Evolutionary conservation across 2,888 invertebrate genomes (phyloP).

Genomic region (Drosophila histrio): DNA sequence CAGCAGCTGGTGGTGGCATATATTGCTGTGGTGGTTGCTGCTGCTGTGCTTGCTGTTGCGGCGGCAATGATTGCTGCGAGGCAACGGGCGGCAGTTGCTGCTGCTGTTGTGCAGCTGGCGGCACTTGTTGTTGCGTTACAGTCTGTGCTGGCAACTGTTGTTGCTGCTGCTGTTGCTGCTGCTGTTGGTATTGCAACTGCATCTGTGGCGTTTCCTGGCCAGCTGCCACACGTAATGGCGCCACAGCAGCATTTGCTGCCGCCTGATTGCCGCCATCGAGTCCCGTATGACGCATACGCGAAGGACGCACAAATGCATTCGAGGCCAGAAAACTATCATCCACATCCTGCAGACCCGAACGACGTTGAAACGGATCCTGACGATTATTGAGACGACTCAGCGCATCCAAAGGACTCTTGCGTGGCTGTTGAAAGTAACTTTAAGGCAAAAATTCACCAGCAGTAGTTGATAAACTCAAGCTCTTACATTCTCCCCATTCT

Average conservation of each 20-base stretch:
- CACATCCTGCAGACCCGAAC: constrained; percentile 81
- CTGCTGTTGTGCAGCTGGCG: constrained; percentile 11
- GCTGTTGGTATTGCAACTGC: constrained; percentile 18
- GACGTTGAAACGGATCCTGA: constrained; percentile 70
- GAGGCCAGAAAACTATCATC: constrained; percentile 75
- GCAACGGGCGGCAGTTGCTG: constrained; percentile 19
- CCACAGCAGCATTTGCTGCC: constrained; percentile 10
- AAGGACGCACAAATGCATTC: constrained; percentile 72
- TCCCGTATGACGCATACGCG: constrained; percentile 59
- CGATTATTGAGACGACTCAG: constrained; percentile 72
- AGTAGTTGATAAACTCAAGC: not conserved
- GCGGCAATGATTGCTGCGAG: constrained; percentile 30
- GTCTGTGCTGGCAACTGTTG: constrained; percentile 24
- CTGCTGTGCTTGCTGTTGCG: constrained; percentile 24
- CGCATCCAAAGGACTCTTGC: constrained; percentile 82
- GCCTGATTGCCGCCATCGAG: constrained; percentile 34
- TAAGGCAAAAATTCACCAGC: not conserved
- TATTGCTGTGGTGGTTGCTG: constrained; percentile 39
- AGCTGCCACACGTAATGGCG: constrained; percentile 42
- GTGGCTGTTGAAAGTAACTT: constrained; percentile 39
- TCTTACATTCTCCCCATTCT: constrained; percentile 72
- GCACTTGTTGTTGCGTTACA: not conserved
- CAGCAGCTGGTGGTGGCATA: constrained; percentile 56
- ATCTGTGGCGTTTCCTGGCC: constrained; percentile 51
- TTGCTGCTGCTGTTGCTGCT: constrained; percentile 18